These are phyloP conservation scores for Pasiphila rectangulata DNA, from an alignment of 2,888 invertebrate species.

Conservation along the genomic window DNA sequence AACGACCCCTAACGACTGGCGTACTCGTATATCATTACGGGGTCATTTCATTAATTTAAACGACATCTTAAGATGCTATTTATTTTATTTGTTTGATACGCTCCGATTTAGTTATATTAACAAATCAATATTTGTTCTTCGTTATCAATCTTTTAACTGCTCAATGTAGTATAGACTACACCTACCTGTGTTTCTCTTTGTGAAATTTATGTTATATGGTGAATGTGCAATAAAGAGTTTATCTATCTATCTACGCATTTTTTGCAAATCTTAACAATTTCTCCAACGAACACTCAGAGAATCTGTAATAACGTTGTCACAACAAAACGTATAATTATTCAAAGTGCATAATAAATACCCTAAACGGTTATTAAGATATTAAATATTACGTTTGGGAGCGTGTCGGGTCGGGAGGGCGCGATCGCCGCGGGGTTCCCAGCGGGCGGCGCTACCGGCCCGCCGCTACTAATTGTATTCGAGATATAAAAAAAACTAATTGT, in stretches of 20 bases:
- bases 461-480: slow-evolving; percentile 41
- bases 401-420: slow-evolving; percentile 45
- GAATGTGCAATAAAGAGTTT: too few species aligned
- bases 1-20: slow-evolving; percentile 66
- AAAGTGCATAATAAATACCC: slow-evolving; percentile 62
- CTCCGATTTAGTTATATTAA: neutral
- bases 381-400: slow-evolving; percentile 57
- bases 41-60: slow-evolving; percentile 46
- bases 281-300: too few species aligned
- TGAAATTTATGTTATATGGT: too few species aligned
- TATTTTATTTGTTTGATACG: slow-evolving; percentile 19
- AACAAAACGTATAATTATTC: slow-evolving; percentile 64
- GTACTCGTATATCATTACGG: slow-evolving; percentile 66
- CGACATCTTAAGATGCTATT: slow-evolving; percentile 45
- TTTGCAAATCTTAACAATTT: too few species aligned
- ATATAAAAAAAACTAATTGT: slow-evolving; percentile 43
- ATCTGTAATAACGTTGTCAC: slow-evolving; percentile 46
- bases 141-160: too few species aligned
- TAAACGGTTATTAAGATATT: slow-evolving; percentile 78
- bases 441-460: slow-evolving; percentile 67
- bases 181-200: too few species aligned
- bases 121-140: too few species aligned
- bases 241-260: too few species aligned
- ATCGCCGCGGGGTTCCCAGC: slow-evolving; percentile 67
- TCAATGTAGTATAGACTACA: too few species aligned